These are phyloP conservation scores for Dorcus hopei DNA, from an alignment of 2,888 invertebrate species.

Conservation along the genomic window DNA sequence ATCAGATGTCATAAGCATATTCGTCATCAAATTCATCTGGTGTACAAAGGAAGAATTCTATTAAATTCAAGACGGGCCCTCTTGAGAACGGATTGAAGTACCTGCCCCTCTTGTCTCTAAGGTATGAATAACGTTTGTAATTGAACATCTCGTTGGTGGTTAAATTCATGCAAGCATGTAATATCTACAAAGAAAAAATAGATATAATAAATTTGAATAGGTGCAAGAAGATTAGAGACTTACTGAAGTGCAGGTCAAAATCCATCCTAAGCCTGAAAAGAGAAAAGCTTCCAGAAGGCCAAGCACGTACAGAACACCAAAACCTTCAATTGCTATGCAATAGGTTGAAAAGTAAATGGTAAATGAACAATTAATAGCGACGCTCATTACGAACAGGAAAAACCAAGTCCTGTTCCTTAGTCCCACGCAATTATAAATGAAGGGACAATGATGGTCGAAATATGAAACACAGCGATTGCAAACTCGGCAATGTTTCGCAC, in stretches of 20 bases:
- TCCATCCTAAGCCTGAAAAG: constrained; percentile 84
- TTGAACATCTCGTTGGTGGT: constrained; percentile 96
- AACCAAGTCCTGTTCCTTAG: constrained; percentile 91
- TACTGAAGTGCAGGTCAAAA: constrained; percentile 84
- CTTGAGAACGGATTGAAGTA: constrained; percentile 92
- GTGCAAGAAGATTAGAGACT: constrained; percentile 40
- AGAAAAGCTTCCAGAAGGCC: constrained; percentile 79
- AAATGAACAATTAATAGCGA: constrained; percentile 83
- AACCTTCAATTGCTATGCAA: constrained; percentile 79
- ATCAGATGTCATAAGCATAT: constrained; percentile 45
- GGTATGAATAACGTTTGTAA: constrained; percentile 85
- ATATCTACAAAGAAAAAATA: constrained; percentile 56
- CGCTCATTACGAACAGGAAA: constrained; percentile 82
- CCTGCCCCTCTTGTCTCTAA: constrained; percentile 82
- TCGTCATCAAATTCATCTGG: constrained; percentile 77
- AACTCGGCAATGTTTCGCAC: constrained; percentile 89
- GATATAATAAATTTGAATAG: background rate
- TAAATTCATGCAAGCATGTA: constrained; percentile 89
- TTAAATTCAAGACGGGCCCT: constrained; percentile 79
- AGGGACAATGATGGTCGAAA: constrained; percentile 94
- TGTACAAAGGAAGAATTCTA: constrained; percentile 86
- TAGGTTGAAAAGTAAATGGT: constrained; percentile 86
- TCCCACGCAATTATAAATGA: constrained; percentile 93
- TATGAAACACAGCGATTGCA: constrained; percentile 78
- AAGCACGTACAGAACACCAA: constrained; percentile 79